A percentile compares a stretch with the other conserved stretches of the same genome.
Evolutionary conservation across 2,797 vertebrate genomes (phyloP).

Genomic region (Anguilla anguilla): DNA sequence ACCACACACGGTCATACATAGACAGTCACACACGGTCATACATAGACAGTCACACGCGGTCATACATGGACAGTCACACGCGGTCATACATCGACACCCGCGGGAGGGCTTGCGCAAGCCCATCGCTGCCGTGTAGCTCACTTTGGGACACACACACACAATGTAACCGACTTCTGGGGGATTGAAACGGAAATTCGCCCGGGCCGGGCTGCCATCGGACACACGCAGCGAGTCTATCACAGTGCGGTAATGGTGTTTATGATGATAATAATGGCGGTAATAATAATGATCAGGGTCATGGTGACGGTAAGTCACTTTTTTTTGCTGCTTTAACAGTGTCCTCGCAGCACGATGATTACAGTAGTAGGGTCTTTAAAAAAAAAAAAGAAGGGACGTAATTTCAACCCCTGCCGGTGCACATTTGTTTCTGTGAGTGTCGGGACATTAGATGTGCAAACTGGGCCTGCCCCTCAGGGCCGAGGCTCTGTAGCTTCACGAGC

Average conservation of each 20-base stretch:
- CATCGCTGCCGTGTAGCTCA: background rate
- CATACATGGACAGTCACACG: no score
- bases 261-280: conserved; percentile 65
- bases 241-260: conserved; percentile 69
- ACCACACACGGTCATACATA: no score
- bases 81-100: background rate
- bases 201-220: conserved; percentile 47
- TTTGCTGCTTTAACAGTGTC: background rate
- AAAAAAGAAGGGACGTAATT: conserved; percentile 55
- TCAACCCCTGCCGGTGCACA: conserved; percentile 37
- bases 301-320: conserved; percentile 55
- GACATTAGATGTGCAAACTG: background rate
- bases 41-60: no score
- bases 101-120: background rate
- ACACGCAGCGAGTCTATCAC: conserved; percentile 64
- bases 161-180: background rate
- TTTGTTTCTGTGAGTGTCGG: background rate
- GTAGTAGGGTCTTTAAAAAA: background rate
- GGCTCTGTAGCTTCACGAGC: background rate
- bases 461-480: background rate
- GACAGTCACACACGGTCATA: background rate
- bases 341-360: conserved; percentile 45
- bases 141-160: no score
- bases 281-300: conserved; percentile 68
- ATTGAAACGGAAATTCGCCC: background rate